These are phyloP conservation scores for Hippotragus niger DNA, from an alignment of 2,113 vertebrate species.

Conservation along the genomic window DNA sequence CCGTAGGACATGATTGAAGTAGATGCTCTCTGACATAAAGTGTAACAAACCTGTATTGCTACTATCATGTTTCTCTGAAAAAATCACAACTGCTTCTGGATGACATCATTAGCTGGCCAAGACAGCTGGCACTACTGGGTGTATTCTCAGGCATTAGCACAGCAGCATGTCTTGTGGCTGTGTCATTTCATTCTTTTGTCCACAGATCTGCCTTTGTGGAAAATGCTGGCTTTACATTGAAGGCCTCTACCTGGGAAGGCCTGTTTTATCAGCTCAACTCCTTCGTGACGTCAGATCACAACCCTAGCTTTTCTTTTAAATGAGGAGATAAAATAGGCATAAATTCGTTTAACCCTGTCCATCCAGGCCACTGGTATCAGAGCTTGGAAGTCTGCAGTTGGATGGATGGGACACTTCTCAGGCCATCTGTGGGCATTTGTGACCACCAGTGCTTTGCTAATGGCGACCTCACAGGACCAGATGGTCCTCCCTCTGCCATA, in stretches of 20 bases:
- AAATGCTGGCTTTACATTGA: neutral
- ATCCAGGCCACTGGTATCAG: neutral
- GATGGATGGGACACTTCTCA: neutral
- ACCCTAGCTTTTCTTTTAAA: neutral
- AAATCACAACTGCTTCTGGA: neutral
- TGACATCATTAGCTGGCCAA: neutral
- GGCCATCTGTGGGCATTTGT: neutral
- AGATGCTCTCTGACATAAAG: neutral
- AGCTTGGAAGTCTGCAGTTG: neutral
- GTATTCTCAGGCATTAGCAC: too few species aligned
- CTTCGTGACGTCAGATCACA: neutral
- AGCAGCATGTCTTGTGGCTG: neutral
- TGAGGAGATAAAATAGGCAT: neutral
- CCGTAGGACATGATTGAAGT: neutral
- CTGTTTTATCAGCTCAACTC: neutral
- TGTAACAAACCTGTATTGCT: too few species aligned
- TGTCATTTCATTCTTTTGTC: neutral
- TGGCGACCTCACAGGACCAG: rapidly evolving
- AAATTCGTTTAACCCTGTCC: neutral
- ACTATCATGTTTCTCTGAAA: neutral
- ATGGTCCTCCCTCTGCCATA: neutral
- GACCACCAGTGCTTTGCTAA: neutral
- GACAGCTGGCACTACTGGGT: neutral
- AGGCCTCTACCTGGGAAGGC: neutral
- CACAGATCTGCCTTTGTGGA: neutral